Percentiles rank a stretch among this genome's conserved stretches.
phyloP scores from a whole-genome alignment of 92 coral and sea anemone species.

The Palythoa grandiflora region DNA sequence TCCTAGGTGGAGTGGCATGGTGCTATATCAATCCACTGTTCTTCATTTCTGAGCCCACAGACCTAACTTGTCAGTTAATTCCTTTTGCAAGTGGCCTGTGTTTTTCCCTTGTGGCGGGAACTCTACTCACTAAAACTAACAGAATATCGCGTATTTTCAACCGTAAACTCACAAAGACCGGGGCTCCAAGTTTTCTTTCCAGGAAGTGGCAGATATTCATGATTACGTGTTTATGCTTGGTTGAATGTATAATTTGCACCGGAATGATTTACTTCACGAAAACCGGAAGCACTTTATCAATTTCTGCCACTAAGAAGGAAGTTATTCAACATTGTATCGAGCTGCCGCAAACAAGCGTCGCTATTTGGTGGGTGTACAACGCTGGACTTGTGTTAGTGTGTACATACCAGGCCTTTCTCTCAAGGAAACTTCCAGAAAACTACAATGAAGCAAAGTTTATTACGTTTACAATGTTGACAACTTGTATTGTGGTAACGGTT shows the following conservation, averaged over 20 bases:
- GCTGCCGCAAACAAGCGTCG: slow-evolving; percentile 70
- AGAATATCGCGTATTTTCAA: slow-evolving; percentile 90
- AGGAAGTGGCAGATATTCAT: slow-evolving; percentile 81
- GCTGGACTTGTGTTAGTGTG: slow-evolving; percentile 85
- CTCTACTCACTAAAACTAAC: slow-evolving; percentile 88
- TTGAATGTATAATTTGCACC: slow-evolving; percentile 69
- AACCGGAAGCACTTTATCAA: slow-evolving; percentile 68
- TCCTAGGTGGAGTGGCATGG: slow-evolving; percentile 82
- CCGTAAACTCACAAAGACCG: slow-evolving; percentile 77
- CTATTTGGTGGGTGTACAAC: slow-evolving; percentile 87
- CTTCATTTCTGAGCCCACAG: slow-evolving; percentile 72
- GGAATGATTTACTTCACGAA: slow-evolving; percentile 55
- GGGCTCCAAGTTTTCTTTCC: slow-evolving; percentile 83
- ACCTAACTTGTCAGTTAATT: slow-evolving; percentile 66
- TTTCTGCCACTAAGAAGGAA: slow-evolving; percentile 75
- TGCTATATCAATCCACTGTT: slow-evolving; percentile 75
- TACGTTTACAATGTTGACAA: slow-evolving; percentile 89
- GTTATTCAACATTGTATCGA: slow-evolving; percentile 72
- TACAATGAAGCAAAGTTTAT: slow-evolving; percentile 96
- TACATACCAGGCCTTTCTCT: slow-evolving; percentile 92
- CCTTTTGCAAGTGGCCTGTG: slow-evolving; percentile 79
- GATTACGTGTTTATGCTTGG: slow-evolving; percentile 71
- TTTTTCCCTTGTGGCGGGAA: slow-evolving; percentile 83
- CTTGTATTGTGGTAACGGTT: slow-evolving; percentile 83
- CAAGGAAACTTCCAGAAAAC: slow-evolving; percentile 93